Evolutionary conservation across 2,797 vertebrate species (phyloP), one percentile per base, ranked within the genome.

Genomic region (Lagodon rhomboides): DNA sequence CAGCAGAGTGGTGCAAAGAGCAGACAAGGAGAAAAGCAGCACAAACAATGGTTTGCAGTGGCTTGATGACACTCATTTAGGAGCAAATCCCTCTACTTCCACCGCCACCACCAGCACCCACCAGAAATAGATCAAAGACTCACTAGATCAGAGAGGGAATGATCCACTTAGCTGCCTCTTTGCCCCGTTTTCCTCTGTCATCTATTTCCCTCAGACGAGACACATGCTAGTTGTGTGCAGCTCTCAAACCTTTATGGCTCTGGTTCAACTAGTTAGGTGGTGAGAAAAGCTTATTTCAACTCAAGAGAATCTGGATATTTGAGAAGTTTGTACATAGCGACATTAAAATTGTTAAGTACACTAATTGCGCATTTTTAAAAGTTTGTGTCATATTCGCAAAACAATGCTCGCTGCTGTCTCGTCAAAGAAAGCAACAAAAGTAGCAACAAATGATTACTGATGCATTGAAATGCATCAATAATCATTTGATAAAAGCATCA

Each of bases 101-200:
- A 73, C 63, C 30, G 58, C 68, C 61, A 69, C 54, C 67, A 85
- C 30, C 69, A 84, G 75, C 79, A 82, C 25, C 74, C 68, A 80
- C 75, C 87, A 84, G 62, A 83, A 87, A 86, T 80, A 93, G 89
- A 92, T 92, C 87, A 94, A 93, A 93, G 88, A 43, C 70, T 34
- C 63, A 81, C 79, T 54, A 83, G 70, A 91, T 92, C 73, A 92
- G 90, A 92, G 92, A 72, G 62, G 68, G 73, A 73, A 64, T 23
- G 53, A 86, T 83, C 86, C 80, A 92, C 78, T 91, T 88, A 85
- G 82, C 84, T 74, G 80, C 70, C 65, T 82, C 75, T 89, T 86
- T 79, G 80, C 72, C 75, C 72, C 4, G 23, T 75, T 90, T 89
- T 82, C 68, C 73, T 84, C 85, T 64, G 85, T 84, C 87, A 77